Evolutionary conservation across 1,140 invertebrate species (phyloP).

Genomic region (Drosophila ambigua): DNA sequence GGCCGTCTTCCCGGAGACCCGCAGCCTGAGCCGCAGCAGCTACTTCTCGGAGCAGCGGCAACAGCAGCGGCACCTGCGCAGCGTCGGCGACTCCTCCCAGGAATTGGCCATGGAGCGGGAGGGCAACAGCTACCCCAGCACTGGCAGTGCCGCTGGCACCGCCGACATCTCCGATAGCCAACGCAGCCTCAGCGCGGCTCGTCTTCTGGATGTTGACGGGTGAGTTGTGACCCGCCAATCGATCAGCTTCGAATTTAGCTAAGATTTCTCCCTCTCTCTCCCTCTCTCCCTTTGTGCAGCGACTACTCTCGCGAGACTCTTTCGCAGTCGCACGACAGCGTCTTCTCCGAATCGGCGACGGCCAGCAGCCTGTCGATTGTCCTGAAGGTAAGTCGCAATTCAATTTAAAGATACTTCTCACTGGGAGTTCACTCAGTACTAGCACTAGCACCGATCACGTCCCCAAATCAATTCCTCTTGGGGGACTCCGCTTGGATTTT

Average conservation of each 20-base stretch:
- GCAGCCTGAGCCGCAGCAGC: slow-evolving; percentile 59
- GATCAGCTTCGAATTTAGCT: not conserved
- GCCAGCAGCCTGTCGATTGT: slow-evolving; percentile 82
- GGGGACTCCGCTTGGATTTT: not conserved
- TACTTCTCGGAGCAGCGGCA: slow-evolving; percentile 57
- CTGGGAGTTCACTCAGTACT: too few relatives aligned
- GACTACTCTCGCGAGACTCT: slow-evolving; percentile 74
- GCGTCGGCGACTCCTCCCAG: slow-evolving; percentile 75
- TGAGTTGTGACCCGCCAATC: slow-evolving; percentile 29
- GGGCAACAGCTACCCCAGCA: slow-evolving; percentile 1
- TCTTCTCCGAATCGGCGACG: slow-evolving; percentile 83
- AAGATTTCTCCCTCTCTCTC: not conserved
- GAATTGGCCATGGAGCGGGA: slow-evolving; percentile 55
- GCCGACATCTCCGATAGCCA: slow-evolving; percentile 80
- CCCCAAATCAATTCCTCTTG: not conserved
- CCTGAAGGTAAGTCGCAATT: slow-evolving; percentile 67
- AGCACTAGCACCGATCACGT: too few relatives aligned
- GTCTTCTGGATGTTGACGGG: slow-evolving; percentile 79
- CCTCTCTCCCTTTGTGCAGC: slow-evolving; percentile 38
- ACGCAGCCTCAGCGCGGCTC: slow-evolving; percentile 78
- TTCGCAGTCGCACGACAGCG: slow-evolving; percentile 83
- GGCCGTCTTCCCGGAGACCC: slow-evolving; percentile 66
- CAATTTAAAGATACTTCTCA: too few relatives aligned
- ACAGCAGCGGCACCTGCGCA: slow-evolving; percentile 65
- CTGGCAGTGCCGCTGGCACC: slow-evolving; percentile 18